These are phyloP conservation scores for Mycetomoellerius zeteki DNA, from an alignment of 1,140 invertebrate species.

Conservation along the genomic window DNA sequence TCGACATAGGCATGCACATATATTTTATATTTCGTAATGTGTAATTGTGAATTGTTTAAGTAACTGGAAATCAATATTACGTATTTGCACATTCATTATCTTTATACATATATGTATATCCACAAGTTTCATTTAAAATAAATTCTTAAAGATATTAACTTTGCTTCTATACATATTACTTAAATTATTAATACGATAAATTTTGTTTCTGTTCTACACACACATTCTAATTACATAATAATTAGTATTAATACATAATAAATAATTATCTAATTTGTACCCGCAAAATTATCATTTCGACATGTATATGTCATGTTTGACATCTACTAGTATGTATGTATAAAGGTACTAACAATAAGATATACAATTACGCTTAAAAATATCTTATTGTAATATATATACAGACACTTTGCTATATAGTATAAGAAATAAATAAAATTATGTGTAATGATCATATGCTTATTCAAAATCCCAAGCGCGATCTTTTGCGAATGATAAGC, in stretches of 20 bases:
- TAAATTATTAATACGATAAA: neutral
- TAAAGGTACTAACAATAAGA: neutral
- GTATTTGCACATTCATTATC: neutral
- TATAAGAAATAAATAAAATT: conserved; percentile 17
- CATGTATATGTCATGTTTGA: neutral
- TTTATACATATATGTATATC: neutral
- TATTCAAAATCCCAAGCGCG: neutral
- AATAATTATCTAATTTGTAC: neutral
- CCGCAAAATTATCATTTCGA: neutral
- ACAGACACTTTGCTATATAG: neutral
- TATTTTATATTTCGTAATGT: neutral
- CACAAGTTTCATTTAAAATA: neutral
- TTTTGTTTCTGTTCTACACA: neutral
- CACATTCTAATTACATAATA: neutral
- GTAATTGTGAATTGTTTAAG: neutral
- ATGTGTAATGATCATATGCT: neutral
- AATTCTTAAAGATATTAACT: conserved; percentile 6
- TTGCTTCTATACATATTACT: neutral
- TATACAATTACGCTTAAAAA: neutral
- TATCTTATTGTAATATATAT: conserved; percentile 1
- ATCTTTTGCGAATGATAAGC: neutral
- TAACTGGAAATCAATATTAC: neutral
- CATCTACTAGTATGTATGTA: neutral
- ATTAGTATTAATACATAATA: neutral
- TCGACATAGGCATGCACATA: neutral